Conservation (phyloP, 2,113 vertebrate genomes). For the Nibea coibor region DNA sequence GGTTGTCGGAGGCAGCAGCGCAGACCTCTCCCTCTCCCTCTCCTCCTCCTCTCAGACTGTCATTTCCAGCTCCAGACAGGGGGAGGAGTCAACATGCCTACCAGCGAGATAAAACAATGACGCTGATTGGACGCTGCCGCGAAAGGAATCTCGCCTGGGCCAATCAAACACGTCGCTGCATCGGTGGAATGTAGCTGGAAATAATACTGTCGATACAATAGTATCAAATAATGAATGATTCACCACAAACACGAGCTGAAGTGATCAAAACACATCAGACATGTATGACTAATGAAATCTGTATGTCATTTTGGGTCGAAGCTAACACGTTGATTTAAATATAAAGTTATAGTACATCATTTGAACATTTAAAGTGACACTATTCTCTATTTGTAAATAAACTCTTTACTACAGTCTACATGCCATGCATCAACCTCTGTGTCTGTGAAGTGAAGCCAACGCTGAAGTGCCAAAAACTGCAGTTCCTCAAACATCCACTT, state of each 20-base stretch:
- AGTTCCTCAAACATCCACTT: no score
- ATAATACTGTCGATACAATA: not conserved
- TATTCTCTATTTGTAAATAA: no score
- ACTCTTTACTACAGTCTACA: no score
- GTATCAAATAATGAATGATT: not conserved
- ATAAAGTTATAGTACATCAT: not conserved
- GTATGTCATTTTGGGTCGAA: not conserved
- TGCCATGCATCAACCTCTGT: no score
- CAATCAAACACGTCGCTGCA: slow-evolving; percentile 60
- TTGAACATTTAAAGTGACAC: no score
- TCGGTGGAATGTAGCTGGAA: not conserved
- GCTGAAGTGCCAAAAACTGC: no score
- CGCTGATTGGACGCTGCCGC: slow-evolving; percentile 61
- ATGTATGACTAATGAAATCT: not conserved
- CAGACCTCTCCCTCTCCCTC: slow-evolving; percentile 1
- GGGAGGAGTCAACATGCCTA: slow-evolving; percentile 56
- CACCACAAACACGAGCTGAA: not conserved
- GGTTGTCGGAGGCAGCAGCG: not conserved
- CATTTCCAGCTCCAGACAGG: slow-evolving; percentile 59
- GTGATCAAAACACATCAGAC: not conserved
- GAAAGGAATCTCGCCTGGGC: slow-evolving; percentile 35
- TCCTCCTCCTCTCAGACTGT: slow-evolving; percentile 51
- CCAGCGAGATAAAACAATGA: slow-evolving; percentile 29
- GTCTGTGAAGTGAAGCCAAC: no score
- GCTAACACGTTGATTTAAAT: not conserved